These are phyloP conservation scores for Styela plicata DNA, from an alignment of 23 tunicate genomes.

Conservation along the genomic window DNA sequence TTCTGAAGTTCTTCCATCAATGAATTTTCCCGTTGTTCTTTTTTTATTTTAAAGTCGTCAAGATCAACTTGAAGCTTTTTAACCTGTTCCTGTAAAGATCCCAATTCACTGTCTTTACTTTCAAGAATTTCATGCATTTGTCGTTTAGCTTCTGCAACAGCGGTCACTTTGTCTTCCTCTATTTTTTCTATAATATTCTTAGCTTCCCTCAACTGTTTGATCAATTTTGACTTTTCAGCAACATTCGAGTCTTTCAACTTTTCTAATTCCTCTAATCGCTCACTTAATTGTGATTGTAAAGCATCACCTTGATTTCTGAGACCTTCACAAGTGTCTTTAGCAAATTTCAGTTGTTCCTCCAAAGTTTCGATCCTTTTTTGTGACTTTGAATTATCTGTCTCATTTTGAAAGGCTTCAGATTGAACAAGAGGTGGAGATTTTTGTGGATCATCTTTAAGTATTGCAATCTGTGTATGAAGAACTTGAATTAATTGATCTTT, in stretches of 20 bases:
- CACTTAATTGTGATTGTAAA: slow-evolving; percentile 50
- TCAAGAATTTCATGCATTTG: slow-evolving; percentile 77
- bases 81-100: slow-evolving; percentile 39
- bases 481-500: slow-evolving; percentile 68
- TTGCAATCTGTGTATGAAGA: slow-evolving; percentile 67
- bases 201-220: slow-evolving; percentile 65
- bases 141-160: slow-evolving; percentile 81
- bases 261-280: slow-evolving; percentile 57
- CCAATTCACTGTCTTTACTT: slow-evolving; percentile 65
- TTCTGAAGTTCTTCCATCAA: slow-evolving; percentile 36
- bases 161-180: slow-evolving; percentile 88
- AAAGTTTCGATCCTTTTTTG: neutral
- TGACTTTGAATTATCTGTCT: neutral
- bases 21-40: slow-evolving; percentile 29
- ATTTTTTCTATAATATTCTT: slow-evolving; percentile 67
- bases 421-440: neutral
- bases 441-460: slow-evolving; percentile 3
- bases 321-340: slow-evolving; percentile 28
- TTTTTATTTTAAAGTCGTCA: slow-evolving; percentile 30
- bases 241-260: slow-evolving; percentile 45
- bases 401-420: neutral
- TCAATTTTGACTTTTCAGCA: slow-evolving; percentile 68
- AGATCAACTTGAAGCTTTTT: slow-evolving; percentile 25
- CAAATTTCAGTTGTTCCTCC: slow-evolving; percentile 29
- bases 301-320: slow-evolving; percentile 36